Evolutionary conservation across 2,888 invertebrate species (phyloP).

Genomic region (Fragum sueziense): DNA sequence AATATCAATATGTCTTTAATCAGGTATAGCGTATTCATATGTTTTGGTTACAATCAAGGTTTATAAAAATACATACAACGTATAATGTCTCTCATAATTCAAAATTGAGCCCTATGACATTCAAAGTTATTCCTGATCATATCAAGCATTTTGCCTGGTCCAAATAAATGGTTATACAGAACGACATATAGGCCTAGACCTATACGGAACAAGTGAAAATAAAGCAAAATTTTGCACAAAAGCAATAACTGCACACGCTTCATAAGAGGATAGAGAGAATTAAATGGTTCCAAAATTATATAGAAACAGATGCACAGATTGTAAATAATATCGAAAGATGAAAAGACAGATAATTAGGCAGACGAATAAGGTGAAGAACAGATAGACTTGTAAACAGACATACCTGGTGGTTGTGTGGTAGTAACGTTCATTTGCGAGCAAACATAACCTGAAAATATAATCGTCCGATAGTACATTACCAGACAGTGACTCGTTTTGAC

Average conservation of each 20-base stretch:
- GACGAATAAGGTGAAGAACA: neutral
- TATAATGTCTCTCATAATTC: neutral
- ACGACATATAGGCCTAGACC: too few species aligned
- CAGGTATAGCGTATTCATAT: neutral
- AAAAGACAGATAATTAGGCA: neutral
- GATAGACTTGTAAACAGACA: neutral
- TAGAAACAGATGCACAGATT: too few species aligned
- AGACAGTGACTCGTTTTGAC: neutral
- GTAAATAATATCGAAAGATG: too few species aligned
- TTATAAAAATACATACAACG: neutral
- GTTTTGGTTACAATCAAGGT: neutral
- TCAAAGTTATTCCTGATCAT: too few species aligned
- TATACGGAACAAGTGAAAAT: too few species aligned
- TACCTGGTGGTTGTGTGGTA: slow-evolving; percentile 5
- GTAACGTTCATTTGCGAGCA: neutral
- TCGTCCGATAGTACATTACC: neutral
- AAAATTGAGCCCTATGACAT: neutral
- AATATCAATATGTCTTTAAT: neutral
- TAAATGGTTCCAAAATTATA: too few species aligned
- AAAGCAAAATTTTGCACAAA: too few species aligned
- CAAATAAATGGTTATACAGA: too few species aligned
- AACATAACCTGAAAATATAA: neutral
- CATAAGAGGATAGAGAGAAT: too few species aligned
- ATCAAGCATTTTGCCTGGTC: too few species aligned
- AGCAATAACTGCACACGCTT: too few species aligned